Evolutionary conservation across 2,113 vertebrate genomes (phyloP).

Genomic region (Oryzias javanicus): DNA sequence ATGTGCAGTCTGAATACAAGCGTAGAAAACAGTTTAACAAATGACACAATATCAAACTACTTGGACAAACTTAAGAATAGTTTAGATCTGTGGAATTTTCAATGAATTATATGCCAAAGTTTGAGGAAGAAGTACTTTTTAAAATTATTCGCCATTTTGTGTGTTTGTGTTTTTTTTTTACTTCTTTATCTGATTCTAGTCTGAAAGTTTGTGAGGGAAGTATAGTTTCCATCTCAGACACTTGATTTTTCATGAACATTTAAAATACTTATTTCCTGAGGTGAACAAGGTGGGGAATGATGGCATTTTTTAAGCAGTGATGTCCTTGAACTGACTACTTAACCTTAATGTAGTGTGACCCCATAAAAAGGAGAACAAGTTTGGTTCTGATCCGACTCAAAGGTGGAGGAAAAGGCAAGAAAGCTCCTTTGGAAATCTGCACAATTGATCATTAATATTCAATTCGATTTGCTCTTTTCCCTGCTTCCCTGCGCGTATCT

Average conservation of each 20-base stretch:
- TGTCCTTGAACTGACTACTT: conserved; percentile 57
- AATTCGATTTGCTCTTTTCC: conserved; percentile 34
- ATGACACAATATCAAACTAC: too few species aligned
- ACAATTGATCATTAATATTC: conserved; percentile 53
- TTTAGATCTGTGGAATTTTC: too few species aligned
- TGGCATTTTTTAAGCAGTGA: conserved; percentile 36
- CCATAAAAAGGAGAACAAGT: conserved; percentile 20
- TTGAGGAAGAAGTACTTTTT: too few species aligned
- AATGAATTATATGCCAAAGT: too few species aligned
- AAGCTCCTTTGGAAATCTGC: conserved; percentile 21
- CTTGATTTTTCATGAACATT: conserved; percentile 59
- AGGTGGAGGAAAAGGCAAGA: conserved; percentile 8
- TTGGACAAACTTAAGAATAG: too few species aligned
- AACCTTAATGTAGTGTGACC: conserved; percentile 35
- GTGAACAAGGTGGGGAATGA: conserved; percentile 48
- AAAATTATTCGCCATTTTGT: too few species aligned
- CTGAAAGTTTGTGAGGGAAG: too few species aligned
- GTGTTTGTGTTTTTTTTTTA: too few species aligned
- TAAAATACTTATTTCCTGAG: conserved; percentile 62
- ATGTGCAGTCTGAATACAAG: too few species aligned
- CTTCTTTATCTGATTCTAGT: too few species aligned
- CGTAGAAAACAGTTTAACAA: too few species aligned
- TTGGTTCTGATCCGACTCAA: conserved; percentile 23
- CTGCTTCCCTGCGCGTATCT: conserved; percentile 26
- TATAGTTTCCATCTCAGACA: conserved; percentile 7